These are phyloP conservation scores for Ruditapes philippinarum DNA, from an alignment of 1,140 invertebrate genomes.

Conservation along the genomic window DNA sequence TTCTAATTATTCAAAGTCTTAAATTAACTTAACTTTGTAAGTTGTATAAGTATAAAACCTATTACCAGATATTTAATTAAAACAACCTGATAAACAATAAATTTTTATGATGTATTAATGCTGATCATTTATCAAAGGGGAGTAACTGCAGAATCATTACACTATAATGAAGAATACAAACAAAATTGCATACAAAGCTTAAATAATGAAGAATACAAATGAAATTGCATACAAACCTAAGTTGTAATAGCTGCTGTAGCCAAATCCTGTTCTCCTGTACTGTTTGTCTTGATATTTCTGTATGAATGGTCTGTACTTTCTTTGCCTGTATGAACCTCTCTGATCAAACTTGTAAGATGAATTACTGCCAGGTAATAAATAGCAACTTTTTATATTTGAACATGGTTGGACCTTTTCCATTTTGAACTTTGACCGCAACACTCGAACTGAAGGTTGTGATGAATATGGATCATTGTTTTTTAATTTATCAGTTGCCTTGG, in stretches of 20 bases:
- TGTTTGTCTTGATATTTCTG: neutral
- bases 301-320: neutral
- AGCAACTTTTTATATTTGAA: neutral
- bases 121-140: too few species aligned
- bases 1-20: too few species aligned
- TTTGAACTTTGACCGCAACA: constrained; percentile 71
- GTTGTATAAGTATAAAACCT: too few species aligned
- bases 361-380: neutral
- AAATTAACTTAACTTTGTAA: too few species aligned
- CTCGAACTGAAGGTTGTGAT: constrained; percentile 47
- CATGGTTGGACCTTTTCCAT: constrained; percentile 38
- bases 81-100: too few species aligned
- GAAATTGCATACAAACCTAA: too few species aligned
- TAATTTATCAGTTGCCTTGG: neutral
- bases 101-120: too few species aligned
- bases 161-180: too few species aligned
- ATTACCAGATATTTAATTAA: too few species aligned
- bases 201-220: too few species aligned
- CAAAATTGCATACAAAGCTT: too few species aligned
- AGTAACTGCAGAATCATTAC: too few species aligned
- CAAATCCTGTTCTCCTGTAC: neutral
- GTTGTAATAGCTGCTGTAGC: neutral
- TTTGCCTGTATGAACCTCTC: neutral
- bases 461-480: neutral
- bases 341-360: neutral